These are phyloP conservation scores for Amniataba percoides DNA, from an alignment of 2,797 vertebrate species.

Conservation along the genomic window DNA sequence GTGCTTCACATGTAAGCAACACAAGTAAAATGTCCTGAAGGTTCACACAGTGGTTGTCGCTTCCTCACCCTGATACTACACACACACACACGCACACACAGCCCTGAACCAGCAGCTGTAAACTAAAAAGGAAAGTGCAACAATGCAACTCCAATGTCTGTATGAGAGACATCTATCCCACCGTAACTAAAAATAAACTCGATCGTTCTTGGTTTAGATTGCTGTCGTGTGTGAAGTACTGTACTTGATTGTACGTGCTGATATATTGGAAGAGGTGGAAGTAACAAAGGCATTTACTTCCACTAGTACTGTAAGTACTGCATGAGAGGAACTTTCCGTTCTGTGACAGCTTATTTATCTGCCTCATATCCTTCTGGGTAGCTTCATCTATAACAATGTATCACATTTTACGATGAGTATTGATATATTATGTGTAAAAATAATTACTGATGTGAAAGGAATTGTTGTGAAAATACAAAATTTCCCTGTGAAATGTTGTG, in stretches of 20 bases:
- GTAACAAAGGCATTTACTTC: slow-evolving; percentile 8
- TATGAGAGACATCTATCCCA: slow-evolving; percentile 34
- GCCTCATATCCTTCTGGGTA: not conserved
- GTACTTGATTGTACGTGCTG: not conserved
- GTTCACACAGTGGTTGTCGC: not conserved
- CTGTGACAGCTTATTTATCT: not conserved
- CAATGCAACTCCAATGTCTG: slow-evolving; percentile 4
- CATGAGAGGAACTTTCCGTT: not conserved
- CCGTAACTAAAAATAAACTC: slow-evolving; percentile 47
- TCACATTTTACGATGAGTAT: not conserved
- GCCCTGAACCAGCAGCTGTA: slow-evolving; percentile 24
- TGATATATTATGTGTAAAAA: not conserved
- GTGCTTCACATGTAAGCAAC: not conserved
- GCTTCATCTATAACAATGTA: not conserved
- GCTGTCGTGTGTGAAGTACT: not conserved
- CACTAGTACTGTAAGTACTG: not conserved
- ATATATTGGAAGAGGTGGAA: not conserved
- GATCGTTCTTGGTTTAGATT: slow-evolving; percentile 33
- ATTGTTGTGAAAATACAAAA: no score
- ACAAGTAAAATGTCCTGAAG: not conserved
- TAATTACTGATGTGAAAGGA: no score
- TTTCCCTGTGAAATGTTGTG: no score
- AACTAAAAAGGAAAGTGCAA: slow-evolving; percentile 33
- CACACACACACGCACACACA: not conserved
- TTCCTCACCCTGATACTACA: not conserved